Conservation (phyloP, 2,113 vertebrate genomes). For the Tupaia chinensis region DNA sequence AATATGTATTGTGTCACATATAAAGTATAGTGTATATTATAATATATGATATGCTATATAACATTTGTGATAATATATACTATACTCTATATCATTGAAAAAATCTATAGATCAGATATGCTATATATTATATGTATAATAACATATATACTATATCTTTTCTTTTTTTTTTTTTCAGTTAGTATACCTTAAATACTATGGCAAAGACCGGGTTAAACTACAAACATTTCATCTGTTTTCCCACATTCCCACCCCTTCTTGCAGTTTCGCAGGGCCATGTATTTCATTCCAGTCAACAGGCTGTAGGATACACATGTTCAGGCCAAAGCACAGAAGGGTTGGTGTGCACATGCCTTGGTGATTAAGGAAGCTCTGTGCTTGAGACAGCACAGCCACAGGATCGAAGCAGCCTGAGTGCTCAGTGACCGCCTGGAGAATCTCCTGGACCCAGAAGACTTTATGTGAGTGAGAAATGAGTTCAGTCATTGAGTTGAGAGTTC, state of each 20-base stretch:
- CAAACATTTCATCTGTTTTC: not conserved
- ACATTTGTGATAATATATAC: no score
- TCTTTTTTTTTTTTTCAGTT: not conserved
- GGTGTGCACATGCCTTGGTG: not conserved
- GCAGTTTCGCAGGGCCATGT: not conserved
- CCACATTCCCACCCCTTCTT: not conserved
- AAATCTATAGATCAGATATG: not conserved
- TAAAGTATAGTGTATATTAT: no score
- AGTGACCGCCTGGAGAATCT: not conserved
- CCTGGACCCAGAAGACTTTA: not conserved
- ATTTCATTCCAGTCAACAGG: not conserved
- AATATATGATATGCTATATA: no score
- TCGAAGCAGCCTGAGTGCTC: not conserved
- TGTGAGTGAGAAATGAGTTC: not conserved
- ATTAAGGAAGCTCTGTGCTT: not conserved
- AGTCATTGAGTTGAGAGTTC: not conserved
- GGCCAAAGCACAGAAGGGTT: not conserved
- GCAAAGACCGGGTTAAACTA: not conserved
- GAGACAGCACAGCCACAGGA: not conserved
- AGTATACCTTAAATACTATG: not conserved
- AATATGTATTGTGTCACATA: no score
- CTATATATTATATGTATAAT: not conserved
- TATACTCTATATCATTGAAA: no score
- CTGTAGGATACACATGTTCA: not conserved
- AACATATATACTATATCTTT: no score